Percentiles rank a stretch among this genome's conserved stretches.
phyloP scores from a whole-genome alignment of 2,888 invertebrate genomes.

The Invenusta paracnida region DNA sequence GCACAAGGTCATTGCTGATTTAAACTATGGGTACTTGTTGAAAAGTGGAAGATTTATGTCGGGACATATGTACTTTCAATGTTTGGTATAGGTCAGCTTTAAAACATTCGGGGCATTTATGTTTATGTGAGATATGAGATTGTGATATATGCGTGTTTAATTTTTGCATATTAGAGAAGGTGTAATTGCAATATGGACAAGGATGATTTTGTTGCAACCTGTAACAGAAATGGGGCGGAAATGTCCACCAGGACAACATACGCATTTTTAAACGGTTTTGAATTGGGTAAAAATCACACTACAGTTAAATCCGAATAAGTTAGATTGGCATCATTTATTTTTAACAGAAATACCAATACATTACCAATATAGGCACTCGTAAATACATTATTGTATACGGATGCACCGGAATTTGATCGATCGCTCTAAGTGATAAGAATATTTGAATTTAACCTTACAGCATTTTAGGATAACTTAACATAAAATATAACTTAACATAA shows the following conservation, averaged over 20 bases:
- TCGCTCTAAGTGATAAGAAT: too few relatives aligned
- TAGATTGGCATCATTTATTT: too few relatives aligned
- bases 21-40: neutral
- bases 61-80: neutral
- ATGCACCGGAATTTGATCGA: neutral
- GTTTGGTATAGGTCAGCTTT: neutral
- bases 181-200: neutral
- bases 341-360: neutral
- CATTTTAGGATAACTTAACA: too few relatives aligned
- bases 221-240: neutral
- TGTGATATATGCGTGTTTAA: neutral
- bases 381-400: neutral
- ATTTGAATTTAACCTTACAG: too few relatives aligned
- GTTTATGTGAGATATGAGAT: neutral
- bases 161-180: neutral
- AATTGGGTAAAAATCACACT: too few relatives aligned
- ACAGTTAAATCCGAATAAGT: too few relatives aligned
- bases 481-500: too few relatives aligned
- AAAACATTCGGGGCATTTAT: neutral
- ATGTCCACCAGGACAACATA: too few relatives aligned
- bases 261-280: too few relatives aligned
- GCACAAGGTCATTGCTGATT: neutral
- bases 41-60: neutral
- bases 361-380: neutral
- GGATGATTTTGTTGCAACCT: neutral